A percentile compares a stretch with the other conserved stretches of the same genome.
These are phyloP conservation scores for Promerops cafer DNA, from an alignment of 2,113 vertebrate genomes.

Conservation along the genomic window DNA sequence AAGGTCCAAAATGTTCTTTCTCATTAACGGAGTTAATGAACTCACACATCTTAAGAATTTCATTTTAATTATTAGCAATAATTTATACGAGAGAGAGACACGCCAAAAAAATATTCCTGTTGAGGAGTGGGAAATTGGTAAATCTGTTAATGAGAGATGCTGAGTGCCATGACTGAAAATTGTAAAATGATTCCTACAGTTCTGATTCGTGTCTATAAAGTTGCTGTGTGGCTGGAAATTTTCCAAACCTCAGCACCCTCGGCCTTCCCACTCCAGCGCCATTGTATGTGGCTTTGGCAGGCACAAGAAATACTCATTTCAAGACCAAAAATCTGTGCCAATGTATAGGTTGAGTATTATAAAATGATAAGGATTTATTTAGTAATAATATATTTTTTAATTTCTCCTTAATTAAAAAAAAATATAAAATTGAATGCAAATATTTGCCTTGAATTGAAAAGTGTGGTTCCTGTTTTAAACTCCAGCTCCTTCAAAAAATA, in stretches of 20 bases:
- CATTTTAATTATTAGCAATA: slow-evolving; percentile 62
- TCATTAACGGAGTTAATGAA: slow-evolving; percentile 64
- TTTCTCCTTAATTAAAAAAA: background rate
- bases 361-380: background rate
- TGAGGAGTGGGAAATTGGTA: background rate
- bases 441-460: background rate
- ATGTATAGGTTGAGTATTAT: accelerated
- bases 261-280: background rate
- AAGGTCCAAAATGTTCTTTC: slow-evolving; percentile 55
- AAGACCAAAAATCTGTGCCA: background rate
- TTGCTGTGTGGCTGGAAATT: background rate
- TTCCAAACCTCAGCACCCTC: background rate
- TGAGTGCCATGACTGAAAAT: background rate
- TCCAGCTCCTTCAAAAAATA: background rate
- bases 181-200: background rate
- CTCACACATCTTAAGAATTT: slow-evolving; percentile 44
- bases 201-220: background rate
- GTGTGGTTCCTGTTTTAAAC: background rate
- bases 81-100: slow-evolving; percentile 1
- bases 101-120: slow-evolving; percentile 7
- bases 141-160: background rate
- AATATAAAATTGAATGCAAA: background rate
- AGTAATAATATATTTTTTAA: background rate
- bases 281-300: background rate
- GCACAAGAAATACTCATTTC: background rate